Percentiles rank a stretch among this genome's conserved stretches.
phyloP scores from a whole-genome alignment of 2,797 vertebrate species.

The Alfaro cultratus region DNA sequence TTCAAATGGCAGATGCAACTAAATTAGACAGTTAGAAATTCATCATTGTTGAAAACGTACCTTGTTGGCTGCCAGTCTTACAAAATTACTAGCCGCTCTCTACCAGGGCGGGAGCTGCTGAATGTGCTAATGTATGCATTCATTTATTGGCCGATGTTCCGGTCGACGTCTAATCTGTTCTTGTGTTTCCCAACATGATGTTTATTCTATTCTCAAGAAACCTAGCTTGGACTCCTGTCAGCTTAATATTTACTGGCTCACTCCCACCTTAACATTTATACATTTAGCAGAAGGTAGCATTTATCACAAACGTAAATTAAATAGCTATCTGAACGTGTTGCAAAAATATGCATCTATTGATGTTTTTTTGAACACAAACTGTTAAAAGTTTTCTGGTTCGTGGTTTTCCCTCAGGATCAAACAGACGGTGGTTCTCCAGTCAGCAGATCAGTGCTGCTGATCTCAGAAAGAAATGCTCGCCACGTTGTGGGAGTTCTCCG shows the following conservation, averaged over 20 bases:
- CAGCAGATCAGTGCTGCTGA: conserved; percentile 73
- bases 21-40: no score
- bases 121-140: no score
- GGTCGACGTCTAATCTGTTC: no score
- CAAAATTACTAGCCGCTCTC: no score
- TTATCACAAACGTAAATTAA: background rate
- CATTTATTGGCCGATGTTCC: no score
- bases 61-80: no score
- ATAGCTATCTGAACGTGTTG: background rate
- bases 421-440: background rate
- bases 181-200: no score
- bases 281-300: background rate
- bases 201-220: background rate
- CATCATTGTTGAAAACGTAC: no score
- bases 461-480: conserved; percentile 76
- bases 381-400: background rate
- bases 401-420: conserved; percentile 14
- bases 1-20: no score
- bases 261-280: background rate
- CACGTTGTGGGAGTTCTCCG: conserved; percentile 74
- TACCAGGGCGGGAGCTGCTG: no score
- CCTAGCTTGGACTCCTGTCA: background rate
- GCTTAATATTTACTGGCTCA: background rate
- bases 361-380: background rate
- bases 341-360: background rate